Evolutionary conservation across 1,140 invertebrate species (phyloP), one percentile per base, ranked within the genome.

Genomic region (Philopotamus ludificatus): DNA sequence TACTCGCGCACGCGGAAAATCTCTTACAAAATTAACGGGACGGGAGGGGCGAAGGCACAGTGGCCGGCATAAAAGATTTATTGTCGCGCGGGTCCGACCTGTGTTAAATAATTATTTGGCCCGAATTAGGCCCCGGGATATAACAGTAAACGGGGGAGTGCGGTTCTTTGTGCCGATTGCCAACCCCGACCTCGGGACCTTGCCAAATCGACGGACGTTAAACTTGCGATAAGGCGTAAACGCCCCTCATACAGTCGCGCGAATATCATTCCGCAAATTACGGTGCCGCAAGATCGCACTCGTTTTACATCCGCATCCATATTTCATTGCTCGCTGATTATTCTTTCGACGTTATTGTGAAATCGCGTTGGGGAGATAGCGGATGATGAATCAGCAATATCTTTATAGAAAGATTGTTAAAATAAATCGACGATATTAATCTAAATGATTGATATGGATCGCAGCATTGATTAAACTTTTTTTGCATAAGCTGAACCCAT

Each of bases 121-220:
- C n/a, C 23, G 55, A 58, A 58, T 58, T 58, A 58, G 55, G 25
- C 26, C 55, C 45, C 55, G 20, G 55, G 55, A 58, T 44, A 58
- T 58, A 58, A 58, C 28, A 25, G 55, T 58, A 58, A 58, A 58
- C 34, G 55, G 55, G 55, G 25, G 39, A 25, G 55, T 45, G 55
- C 8, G 44, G 53, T 55, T 55, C 53, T 55, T 55, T 55, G 53
- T 55, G 53, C 34, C n/a, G 23, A 57, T 15, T 4, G 53, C 26
- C 23, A 26, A 57, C 10, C 20, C 55, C 34, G 16, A 20, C 34
- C 39, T 9, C 22, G 18, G 44, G 18, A 16, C 44, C 57, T 47
- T 23, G 57, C 44, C 44, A 60, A 60, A 60, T 47, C 57, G 57
- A 60, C 42, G 57, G 18, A 20, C 28, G 57, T 60, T 42, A 60